Conservation (phyloP, 2,113 vertebrate genomes). For the Antechinus stuartii region DNA sequence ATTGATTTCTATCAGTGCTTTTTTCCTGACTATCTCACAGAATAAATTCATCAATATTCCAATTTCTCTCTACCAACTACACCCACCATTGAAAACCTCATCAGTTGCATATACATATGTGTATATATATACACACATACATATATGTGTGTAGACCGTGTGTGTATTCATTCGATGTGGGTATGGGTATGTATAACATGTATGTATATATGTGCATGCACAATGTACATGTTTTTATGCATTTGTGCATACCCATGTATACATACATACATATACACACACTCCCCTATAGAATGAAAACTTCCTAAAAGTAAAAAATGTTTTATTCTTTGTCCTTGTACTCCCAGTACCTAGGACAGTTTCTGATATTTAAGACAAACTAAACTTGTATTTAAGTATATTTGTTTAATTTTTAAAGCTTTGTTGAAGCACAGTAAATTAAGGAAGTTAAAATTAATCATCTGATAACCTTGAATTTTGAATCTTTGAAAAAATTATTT, state of each 20-base stretch:
- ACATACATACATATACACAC: background rate
- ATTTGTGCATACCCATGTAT: too few relatives aligned
- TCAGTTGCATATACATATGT: background rate
- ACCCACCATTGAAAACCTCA: too few relatives aligned
- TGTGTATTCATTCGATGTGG: background rate
- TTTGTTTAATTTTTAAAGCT: background rate
- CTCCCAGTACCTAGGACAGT: background rate
- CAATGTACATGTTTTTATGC: too few relatives aligned
- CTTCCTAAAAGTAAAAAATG: background rate
- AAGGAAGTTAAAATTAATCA: background rate
- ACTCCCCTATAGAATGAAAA: background rate
- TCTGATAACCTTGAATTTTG: background rate
- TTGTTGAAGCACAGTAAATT: background rate
- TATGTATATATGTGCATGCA: background rate
- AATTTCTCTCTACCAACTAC: too few relatives aligned
- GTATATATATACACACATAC: background rate
- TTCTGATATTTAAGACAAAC: background rate
- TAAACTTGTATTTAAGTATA: background rate
- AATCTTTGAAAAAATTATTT: background rate
- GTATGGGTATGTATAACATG: too few relatives aligned
- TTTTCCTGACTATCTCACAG: too few relatives aligned
- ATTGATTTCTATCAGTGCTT: too few relatives aligned
- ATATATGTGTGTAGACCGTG: background rate
- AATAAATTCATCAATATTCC: too few relatives aligned
- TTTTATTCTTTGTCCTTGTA: background rate